Evolutionary conservation across 2,113 vertebrate genomes (phyloP).

Genomic region (Thryonomys swinderianus): DNA sequence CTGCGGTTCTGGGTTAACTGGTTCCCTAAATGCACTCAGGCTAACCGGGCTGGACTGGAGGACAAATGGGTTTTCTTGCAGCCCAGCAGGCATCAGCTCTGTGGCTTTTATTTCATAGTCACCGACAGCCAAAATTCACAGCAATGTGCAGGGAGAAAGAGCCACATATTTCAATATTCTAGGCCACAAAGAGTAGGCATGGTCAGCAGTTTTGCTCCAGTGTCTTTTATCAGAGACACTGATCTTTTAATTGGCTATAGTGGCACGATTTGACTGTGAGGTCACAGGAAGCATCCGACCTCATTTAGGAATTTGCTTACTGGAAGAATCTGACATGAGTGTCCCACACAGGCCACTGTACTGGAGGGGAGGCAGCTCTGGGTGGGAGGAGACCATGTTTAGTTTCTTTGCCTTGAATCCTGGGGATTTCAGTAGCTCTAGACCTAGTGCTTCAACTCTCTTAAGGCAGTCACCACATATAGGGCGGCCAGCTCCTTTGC

Average conservation of each 20-base stretch:
- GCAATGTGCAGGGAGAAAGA: not conserved
- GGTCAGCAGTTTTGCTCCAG: not conserved
- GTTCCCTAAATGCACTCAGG: not conserved
- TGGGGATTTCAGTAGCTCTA: not conserved
- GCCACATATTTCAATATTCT: not conserved
- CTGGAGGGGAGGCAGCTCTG: too few species aligned
- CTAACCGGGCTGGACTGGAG: not conserved
- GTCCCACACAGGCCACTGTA: not conserved
- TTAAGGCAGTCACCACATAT: too few species aligned
- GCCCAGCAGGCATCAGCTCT: not conserved
- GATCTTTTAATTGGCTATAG: not conserved
- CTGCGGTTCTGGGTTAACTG: not conserved
- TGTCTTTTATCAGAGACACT: conserved; percentile 8
- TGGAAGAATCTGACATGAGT: not conserved
- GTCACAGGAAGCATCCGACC: not conserved
- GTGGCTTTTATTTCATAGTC: not conserved
- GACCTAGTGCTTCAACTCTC: not conserved
- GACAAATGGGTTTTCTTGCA: not conserved
- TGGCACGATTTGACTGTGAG: not conserved
- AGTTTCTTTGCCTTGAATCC: not conserved
- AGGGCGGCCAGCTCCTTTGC: not conserved
- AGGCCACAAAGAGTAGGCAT: not conserved
- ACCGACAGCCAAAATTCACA: not conserved
- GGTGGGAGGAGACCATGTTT: not conserved
- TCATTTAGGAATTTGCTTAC: not conserved